Percentiles rank a stretch among this genome's conserved stretches.
These are phyloP conservation scores for Onthophagus taurus DNA, from an alignment of 1,140 invertebrate genomes.

Conservation along the genomic window DNA sequence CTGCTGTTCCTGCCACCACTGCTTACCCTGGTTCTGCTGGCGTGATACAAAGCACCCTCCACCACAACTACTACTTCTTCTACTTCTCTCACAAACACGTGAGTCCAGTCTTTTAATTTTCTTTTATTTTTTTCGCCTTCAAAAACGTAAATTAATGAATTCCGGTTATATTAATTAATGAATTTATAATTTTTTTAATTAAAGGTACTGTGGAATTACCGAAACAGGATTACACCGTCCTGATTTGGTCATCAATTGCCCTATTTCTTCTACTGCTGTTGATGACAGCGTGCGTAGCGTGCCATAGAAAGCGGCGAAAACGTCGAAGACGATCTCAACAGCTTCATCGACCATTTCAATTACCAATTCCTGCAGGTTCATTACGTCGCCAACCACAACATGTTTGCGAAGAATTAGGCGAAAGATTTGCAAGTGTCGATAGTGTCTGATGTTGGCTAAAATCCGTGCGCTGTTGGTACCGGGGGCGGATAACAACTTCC, in stretches of 20 bases:
- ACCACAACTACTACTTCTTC: conserved; percentile 20
- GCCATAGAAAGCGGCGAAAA: conserved; percentile 31
- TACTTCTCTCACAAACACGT: conserved; percentile 29
- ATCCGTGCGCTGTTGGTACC: conserved; percentile 20
- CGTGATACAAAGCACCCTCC: conserved; percentile 27
- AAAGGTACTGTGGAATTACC: conserved; percentile 41
- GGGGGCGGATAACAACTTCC: conserved; percentile 5
- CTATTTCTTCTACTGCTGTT: conserved; percentile 31
- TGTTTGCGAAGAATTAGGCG: conserved; percentile 43
- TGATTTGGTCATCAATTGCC: conserved; percentile 41
- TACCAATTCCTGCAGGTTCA: conserved; percentile 36
- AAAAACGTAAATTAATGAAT: not conserved
- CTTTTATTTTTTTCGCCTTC: conserved; percentile 4
- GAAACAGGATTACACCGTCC: conserved; percentile 42
- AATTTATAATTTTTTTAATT: conserved; percentile 11
- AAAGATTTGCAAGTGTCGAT: conserved; percentile 44
- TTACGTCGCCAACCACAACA: conserved; percentile 40
- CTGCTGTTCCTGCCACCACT: conserved; percentile 32
- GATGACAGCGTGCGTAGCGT: conserved; percentile 32
- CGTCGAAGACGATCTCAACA: conserved; percentile 29
- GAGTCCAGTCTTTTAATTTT: conserved; percentile 24
- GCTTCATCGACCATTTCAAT: conserved; percentile 32
- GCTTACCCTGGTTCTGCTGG: conserved; percentile 30
- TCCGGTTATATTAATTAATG: not conserved
- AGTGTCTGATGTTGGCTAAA: conserved; percentile 42